Conservation (phyloP, 2,888 invertebrate genomes). For the Drosophila macrospina region DNA sequence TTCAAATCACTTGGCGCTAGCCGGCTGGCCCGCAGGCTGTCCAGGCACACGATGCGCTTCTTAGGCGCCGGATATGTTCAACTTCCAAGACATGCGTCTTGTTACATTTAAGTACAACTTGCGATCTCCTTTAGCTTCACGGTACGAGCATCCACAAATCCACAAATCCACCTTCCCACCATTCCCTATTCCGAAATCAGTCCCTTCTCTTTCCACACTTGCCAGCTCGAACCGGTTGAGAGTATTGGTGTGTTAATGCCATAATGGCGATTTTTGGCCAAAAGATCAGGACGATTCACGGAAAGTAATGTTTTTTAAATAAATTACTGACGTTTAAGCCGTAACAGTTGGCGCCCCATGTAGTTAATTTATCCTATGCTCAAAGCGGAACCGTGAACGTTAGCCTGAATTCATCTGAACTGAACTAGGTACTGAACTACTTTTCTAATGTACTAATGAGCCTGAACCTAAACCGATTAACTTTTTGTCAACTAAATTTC, state of each 20-base stretch:
- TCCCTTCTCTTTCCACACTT: constrained; percentile 28
- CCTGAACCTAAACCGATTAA: too few species aligned
- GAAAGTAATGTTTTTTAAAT: constrained; percentile 2
- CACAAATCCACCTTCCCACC: constrained; percentile 2
- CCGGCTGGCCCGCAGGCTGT: constrained; percentile 20
- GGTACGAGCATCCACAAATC: constrained; percentile 3
- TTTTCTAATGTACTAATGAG: too few species aligned
- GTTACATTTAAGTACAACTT: constrained; percentile 51
- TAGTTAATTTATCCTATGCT: not conserved
- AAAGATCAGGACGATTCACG: constrained; percentile 16
- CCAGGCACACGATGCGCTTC: constrained; percentile 35
- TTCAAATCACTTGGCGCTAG: constrained; percentile 29
- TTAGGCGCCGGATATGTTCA: constrained; percentile 83
- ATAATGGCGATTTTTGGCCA: constrained; percentile 4
- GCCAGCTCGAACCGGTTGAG: constrained; percentile 19
- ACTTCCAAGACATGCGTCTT: constrained; percentile 70
- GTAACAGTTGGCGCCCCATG: not conserved
- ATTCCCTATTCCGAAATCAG: constrained; percentile 15
- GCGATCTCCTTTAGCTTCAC: constrained; percentile 45
- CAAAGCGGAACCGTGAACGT: not conserved
- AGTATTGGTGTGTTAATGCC: constrained; percentile 8
- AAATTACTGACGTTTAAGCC: constrained; percentile 2
- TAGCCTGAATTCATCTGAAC: not conserved
- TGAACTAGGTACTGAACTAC: not conserved
- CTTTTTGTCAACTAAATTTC: too few species aligned